Percentiles rank a stretch among this genome's conserved stretches.
Evolutionary conservation across 2,113 vertebrate species (phyloP).

Genomic region (Atractosteus spatula): DNA sequence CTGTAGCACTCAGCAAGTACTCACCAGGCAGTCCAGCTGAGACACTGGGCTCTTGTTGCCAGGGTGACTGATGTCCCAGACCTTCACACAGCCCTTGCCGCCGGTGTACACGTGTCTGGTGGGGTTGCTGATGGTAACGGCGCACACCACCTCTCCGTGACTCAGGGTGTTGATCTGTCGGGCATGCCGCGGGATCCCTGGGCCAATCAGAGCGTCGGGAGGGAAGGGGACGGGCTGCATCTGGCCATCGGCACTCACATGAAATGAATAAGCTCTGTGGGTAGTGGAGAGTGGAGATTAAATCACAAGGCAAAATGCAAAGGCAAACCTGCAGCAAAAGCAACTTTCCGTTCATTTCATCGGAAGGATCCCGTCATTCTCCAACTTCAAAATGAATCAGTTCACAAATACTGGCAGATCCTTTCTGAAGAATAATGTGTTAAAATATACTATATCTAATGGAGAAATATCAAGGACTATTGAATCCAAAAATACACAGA

Average conservation of each 20-base stretch:
- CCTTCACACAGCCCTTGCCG: slow-evolving; percentile 77
- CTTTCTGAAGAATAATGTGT: too few relatives aligned
- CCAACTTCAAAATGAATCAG: too few relatives aligned
- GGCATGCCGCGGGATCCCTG: slow-evolving; percentile 76
- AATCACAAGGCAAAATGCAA: not conserved
- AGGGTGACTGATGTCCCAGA: slow-evolving; percentile 80
- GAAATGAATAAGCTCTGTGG: slow-evolving; percentile 75
- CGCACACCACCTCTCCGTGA: slow-evolving; percentile 77
- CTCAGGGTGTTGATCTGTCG: slow-evolving; percentile 79
- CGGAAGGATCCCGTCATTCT: too few relatives aligned
- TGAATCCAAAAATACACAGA: too few relatives aligned
- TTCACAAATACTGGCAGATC: too few relatives aligned
- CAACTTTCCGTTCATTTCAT: too few relatives aligned
- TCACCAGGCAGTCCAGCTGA: slow-evolving; percentile 78
- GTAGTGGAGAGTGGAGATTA: slow-evolving; percentile 16
- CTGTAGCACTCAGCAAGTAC: slow-evolving; percentile 21
- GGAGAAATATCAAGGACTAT: too few relatives aligned
- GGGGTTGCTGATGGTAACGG: slow-evolving; percentile 80
- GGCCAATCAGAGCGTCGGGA: slow-evolving; percentile 76
- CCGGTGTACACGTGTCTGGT: slow-evolving; percentile 75
- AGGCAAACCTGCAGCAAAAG: too few relatives aligned
- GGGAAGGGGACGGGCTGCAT: slow-evolving; percentile 81
- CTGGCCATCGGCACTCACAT: slow-evolving; percentile 76
- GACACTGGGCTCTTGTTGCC: slow-evolving; percentile 81
- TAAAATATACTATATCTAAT: too few relatives aligned